phyloP scores from a whole-genome alignment of 2,888 invertebrate genomes.

The Lasioglossum oenotherae region DNA sequence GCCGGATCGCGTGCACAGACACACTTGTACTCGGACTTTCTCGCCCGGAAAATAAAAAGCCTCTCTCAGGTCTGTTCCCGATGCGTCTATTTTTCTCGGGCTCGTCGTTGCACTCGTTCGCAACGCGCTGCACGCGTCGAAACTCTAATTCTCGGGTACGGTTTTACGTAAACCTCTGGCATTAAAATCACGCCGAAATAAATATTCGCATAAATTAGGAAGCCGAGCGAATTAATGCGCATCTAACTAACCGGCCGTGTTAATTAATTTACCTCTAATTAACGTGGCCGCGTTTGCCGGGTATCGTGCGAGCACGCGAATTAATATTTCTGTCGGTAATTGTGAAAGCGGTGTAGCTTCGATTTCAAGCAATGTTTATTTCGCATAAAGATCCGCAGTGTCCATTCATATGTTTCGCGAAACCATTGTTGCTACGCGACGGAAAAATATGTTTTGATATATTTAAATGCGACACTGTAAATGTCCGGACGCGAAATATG shows the following conservation, averaged over 20 bases:
- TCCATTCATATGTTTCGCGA: background rate
- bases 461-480: background rate
- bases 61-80: background rate
- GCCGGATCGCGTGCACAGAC: constrained; percentile 7
- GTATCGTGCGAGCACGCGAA: background rate
- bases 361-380: background rate
- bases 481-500: background rate
- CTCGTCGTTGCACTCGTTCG: background rate
- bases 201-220: constrained; percentile 56
- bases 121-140: background rate
- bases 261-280: constrained; percentile 66
- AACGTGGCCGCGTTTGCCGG: constrained; percentile 37
- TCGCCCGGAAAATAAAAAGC: constrained; percentile 9
- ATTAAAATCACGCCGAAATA: constrained; percentile 8
- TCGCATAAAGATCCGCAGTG: too few relatives aligned
- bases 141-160: background rate
- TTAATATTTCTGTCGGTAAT: constrained; percentile 26
- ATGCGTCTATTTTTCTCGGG: background rate
- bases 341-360: background rate
- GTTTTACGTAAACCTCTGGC: constrained; percentile 8
- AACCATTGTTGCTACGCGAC: background rate
- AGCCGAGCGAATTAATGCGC: constrained; percentile 44
- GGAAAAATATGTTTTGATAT: background rate
- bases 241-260: constrained; percentile 49
- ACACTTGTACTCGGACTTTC: constrained; percentile 25